A percentile compares a stretch with the other conserved stretches of the same genome.
Evolutionary conservation across 2,797 vertebrate species (phyloP).

Genomic region (Astyanax mexicanus): DNA sequence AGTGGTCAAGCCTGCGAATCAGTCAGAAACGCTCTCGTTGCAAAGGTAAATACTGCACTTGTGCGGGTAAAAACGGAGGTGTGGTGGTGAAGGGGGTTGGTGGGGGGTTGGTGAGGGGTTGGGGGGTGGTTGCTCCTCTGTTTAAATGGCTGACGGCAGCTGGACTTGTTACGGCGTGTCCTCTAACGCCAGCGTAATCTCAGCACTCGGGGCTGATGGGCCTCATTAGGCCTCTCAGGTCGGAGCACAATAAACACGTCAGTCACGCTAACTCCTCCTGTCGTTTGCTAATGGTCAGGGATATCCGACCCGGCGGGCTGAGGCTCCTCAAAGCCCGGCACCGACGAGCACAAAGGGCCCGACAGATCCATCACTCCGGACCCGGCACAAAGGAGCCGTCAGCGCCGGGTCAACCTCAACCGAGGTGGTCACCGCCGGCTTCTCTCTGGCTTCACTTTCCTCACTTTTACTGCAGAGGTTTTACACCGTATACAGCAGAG

Average conservation of each 20-base stretch:
- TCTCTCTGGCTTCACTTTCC: neutral
- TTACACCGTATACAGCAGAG: neutral
- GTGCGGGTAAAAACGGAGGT: conserved; percentile 47
- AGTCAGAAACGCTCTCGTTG: conserved; percentile 55
- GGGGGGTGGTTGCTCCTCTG: conserved; percentile 3
- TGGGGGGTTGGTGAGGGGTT: conserved; percentile 24
- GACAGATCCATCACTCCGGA: conserved; percentile 25
- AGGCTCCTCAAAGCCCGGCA: conserved; percentile 27
- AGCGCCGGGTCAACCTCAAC: neutral
- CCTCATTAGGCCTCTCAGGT: conserved; percentile 75
- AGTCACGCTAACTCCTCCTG: conserved; percentile 77
- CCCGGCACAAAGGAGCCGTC: conserved; percentile 12
- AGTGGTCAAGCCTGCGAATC: conserved; percentile 60
- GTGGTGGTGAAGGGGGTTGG: too few species aligned
- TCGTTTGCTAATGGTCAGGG: conserved; percentile 78
- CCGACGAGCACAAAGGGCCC: conserved; percentile 31
- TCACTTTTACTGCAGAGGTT: neutral
- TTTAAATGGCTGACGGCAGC: conserved; percentile 67
- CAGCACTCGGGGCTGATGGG: conserved; percentile 59
- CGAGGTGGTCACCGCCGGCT: neutral
- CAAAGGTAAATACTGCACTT: conserved; percentile 49
- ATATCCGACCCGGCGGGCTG: conserved; percentile 71
- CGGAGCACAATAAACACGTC: conserved; percentile 81
- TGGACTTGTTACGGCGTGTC: conserved; percentile 68
- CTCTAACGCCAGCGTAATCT: conserved; percentile 67